These are phyloP conservation scores for Tinea semifulvella DNA, from an alignment of 2,888 invertebrate genomes.

Conservation along the genomic window DNA sequence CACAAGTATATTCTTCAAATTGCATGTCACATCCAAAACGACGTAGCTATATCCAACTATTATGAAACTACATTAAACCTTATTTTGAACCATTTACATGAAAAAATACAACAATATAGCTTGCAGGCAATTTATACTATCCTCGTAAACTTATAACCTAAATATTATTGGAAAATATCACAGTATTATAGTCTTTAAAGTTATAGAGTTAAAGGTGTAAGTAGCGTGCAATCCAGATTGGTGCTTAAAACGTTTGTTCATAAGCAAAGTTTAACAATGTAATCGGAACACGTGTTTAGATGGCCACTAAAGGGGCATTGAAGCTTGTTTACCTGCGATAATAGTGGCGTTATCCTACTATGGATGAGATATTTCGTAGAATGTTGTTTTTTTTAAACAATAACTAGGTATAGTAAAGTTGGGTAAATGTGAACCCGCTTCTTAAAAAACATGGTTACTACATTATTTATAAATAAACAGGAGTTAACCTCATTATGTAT, in stretches of 20 bases:
- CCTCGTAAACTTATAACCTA: background rate
- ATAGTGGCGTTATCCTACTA: conserved; percentile 26
- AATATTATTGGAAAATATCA: background rate
- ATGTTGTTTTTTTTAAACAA: too few species aligned
- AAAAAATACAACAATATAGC: background rate
- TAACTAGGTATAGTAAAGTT: too few species aligned
- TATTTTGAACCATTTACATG: background rate
- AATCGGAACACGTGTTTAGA: conserved; percentile 55
- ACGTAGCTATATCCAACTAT: background rate
- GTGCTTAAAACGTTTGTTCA: background rate
- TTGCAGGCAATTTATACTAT: background rate
- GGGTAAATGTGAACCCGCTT: too few species aligned
- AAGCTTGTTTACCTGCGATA: conserved; percentile 42
- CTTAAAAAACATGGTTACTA: too few species aligned
- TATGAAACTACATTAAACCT: background rate
- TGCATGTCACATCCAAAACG: background rate
- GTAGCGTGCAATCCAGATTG: background rate
- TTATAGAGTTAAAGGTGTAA: background rate
- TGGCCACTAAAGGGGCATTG: conserved; percentile 50
- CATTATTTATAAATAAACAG: too few species aligned
- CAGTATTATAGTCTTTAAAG: background rate
- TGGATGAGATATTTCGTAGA: too few species aligned
- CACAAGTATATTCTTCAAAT: conserved; percentile 56
- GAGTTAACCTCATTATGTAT: too few species aligned
- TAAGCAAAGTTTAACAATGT: conserved; percentile 25